Conservation (phyloP, 2,888 invertebrate genomes). For the Linnaemya tessellans region DNA sequence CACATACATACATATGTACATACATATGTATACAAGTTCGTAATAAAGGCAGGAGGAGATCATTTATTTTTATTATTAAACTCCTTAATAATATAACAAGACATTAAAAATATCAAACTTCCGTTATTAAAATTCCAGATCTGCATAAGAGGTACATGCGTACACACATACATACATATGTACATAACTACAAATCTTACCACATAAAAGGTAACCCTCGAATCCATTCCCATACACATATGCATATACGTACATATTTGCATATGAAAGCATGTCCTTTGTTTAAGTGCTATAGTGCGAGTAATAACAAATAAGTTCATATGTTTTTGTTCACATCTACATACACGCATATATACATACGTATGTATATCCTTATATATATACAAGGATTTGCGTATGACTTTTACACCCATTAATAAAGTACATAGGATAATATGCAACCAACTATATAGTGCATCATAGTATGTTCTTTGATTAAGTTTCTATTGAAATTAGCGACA, state of each 20-base stretch:
- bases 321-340: not conserved
- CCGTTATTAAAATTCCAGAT: too few species aligned
- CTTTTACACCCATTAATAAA: not conserved
- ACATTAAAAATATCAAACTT: too few species aligned
- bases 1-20: too few species aligned
- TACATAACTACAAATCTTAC: not conserved
- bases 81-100: too few species aligned
- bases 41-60: too few species aligned
- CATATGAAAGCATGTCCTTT: constrained; percentile 4
- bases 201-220: not conserved
- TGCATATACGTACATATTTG: too few species aligned
- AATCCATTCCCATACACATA: not conserved
- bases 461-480: not conserved
- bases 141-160: not conserved
- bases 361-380: not conserved
- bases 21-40: too few species aligned
- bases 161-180: not conserved
- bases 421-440: too few species aligned
- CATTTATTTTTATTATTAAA: too few species aligned
- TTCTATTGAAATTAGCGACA: not conserved
- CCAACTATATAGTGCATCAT: not conserved
- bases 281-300: constrained; percentile 3
- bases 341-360: not conserved
- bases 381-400: not conserved
- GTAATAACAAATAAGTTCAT: constrained; percentile 4